A percentile compares a stretch with the other conserved stretches of the same genome.
Evolutionary conservation across 53 echinoderm and acorn worm genomes (phyloP).

Genomic region (Apostichopus leukothele): DNA sequence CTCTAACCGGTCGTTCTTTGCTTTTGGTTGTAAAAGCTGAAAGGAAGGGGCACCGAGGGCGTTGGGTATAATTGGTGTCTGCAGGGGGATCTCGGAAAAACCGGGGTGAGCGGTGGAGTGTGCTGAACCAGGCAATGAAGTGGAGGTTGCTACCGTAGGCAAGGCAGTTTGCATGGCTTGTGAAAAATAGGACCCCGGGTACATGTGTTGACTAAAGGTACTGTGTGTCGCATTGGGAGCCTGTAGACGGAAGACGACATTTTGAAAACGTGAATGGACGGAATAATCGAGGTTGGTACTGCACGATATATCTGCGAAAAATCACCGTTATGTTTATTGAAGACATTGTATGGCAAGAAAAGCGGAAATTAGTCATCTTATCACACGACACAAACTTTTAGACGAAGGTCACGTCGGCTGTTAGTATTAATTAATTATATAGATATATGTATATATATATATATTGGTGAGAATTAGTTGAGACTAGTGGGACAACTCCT

Average conservation of each 20-base stretch:
- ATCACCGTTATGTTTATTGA: too few relatives aligned
- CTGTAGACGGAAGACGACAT: conserved; percentile 15
- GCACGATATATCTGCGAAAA: too few relatives aligned
- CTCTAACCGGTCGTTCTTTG: conserved; percentile 52
- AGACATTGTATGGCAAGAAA: too few relatives aligned
- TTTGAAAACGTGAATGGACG: too few relatives aligned
- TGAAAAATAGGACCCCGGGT: conserved; percentile 40
- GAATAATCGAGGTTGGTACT: too few relatives aligned
- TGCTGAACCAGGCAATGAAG: conserved; percentile 22
- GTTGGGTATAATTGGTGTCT: conserved; percentile 40
- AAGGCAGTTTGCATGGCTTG: conserved; percentile 49
- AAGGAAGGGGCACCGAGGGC: conserved; percentile 36
- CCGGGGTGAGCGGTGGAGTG: conserved; percentile 30
- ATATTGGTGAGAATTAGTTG: too few relatives aligned
- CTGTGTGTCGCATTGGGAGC: conserved; percentile 34
- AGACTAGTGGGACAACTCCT: too few relatives aligned
- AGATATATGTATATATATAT: too few relatives aligned
- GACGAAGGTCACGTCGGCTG: too few relatives aligned
- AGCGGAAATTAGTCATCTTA: too few relatives aligned
- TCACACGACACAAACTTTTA: too few relatives aligned
- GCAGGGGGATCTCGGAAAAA: conserved; percentile 40
- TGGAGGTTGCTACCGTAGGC: conserved; percentile 37
- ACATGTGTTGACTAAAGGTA: conserved; percentile 46
- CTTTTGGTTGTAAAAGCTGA: conserved; percentile 31
- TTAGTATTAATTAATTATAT: too few relatives aligned